Base-by-base conservation (phyloP, 2,797 vertebrate species). In the Hoplostethus mediterraneus region DNA sequence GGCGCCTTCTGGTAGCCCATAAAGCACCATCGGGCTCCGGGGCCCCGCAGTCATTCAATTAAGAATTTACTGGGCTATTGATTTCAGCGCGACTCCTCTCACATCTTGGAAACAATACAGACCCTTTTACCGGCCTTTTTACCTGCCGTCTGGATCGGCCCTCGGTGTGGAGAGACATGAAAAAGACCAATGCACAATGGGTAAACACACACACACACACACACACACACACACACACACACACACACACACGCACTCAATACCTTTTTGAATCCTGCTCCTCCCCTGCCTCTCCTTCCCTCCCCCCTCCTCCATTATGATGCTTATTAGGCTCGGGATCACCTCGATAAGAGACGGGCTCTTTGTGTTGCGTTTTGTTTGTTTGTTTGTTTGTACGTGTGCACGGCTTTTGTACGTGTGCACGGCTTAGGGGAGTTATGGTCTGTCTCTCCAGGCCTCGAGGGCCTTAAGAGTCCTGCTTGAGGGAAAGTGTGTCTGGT, bases 21-120 rank as follows among this genome's bases (percentile, higher is more conserved):
- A 91, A 90, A 89, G 83, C 73, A 63, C 71, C 79, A 75, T 54
- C 80, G 69, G 79, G 82, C 85, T 80, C 51, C 57, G 47, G 79
- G 47, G 64, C 87, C 84, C 83, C 51, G 88, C 83, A 87, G 89
- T 84, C 90, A 89, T 90, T 90, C 88, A 92, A 90, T 92, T 88
- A 91, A 69, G 79, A 88, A 88, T 90, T 90, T 85, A 89, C 87
- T 85, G 86, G 84, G 71, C 88, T 88, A 93, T 93, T 90, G 89
- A 91, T 93, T 91, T 85, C 83, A 81, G 73, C 72, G 77, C 48
- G 0, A 77, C 84, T 75, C 59, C 82, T 81, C 75, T 88, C 76
- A 67, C 76, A 69, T 87, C 77, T 75, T 61, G 72, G 75, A 84
- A 86, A 91, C 86, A 87, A 89, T 80, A 66, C 79, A 77, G 36